phyloP scores from a whole-genome alignment of 2,888 invertebrate genomes.

The Ennomos fuscantarius region DNA sequence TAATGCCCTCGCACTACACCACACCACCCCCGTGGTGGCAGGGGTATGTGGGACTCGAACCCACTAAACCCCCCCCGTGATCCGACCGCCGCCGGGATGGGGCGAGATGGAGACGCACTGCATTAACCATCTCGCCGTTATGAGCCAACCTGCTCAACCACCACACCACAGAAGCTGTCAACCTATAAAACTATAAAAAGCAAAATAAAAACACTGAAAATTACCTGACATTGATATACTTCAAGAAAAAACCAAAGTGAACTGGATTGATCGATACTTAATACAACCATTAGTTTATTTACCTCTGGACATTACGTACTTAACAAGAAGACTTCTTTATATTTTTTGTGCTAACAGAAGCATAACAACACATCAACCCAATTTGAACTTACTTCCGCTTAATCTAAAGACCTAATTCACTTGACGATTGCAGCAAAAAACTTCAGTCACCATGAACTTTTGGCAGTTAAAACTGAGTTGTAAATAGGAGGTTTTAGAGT shows the following conservation, averaged over 20 bases:
- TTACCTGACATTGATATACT: slow-evolving; percentile 22
- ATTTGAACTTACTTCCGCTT: slow-evolving; percentile 5
- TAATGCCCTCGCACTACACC: no score
- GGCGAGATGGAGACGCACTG: no score
- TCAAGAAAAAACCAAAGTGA: slow-evolving; percentile 14
- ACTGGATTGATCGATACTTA: slow-evolving; percentile 16
- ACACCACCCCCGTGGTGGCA: no score
- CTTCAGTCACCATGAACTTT: not conserved
- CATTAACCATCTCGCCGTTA: no score
- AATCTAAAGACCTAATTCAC: not conserved
- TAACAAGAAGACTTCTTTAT: slow-evolving; percentile 15
- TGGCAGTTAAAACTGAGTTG: not conserved
- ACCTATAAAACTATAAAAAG: no score
- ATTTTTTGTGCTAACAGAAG: slow-evolving; percentile 22
- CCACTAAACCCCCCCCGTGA: no score
- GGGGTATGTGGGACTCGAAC: no score
- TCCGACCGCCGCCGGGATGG: no score
- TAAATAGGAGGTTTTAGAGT: not conserved
- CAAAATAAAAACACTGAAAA: no score
- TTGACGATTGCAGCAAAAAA: not conserved
- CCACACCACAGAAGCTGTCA: no score
- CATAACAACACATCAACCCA: slow-evolving; percentile 18
- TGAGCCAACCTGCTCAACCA: no score
- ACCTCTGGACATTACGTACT: slow-evolving; percentile 21
- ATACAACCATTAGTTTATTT: slow-evolving; percentile 25